Evolutionary conservation across 2,797 vertebrate genomes (phyloP), one percentile per base, ranked within the genome.

Genomic region (Psittacula echo): DNA sequence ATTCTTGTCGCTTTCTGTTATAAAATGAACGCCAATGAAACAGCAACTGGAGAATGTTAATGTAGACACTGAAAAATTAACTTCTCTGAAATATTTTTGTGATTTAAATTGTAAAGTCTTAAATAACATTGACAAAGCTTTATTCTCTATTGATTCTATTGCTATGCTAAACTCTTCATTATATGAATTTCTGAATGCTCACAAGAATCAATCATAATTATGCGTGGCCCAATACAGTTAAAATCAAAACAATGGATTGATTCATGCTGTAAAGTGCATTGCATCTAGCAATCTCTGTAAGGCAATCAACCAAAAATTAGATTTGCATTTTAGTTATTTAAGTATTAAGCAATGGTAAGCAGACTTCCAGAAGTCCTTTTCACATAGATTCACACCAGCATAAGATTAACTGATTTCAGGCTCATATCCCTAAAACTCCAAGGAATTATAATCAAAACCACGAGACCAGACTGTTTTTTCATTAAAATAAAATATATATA

Each of bases 151-250:
- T 85, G 87, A 97, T 95, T 95, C 61, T 76, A 90, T 95, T 60
- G 79, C 76, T 92, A 78, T 80, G 83, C 87, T 90, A 96, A 97
- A 94, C 78, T 97, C 94, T 96, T 94, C 87, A 96, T 96, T 95
- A 94, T 74, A 68, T 81, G 90, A 95, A 94, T 95, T 95, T 95
- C 81, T 94, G 94, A 96, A 88, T 94, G 77, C 85, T 95, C 85
- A 83, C 77, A 95, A 68, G 84, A 96, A 95, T 96, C 93, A 92
- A 94, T 96, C 96, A 93, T 87, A 95, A 96, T 96, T 95, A 96
- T 75, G 64, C 62, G 74, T 91, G 85, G 79, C 60, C 90, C 50
- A 92, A 74, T 92, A 94, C 79, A 94, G 91, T 89, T 96, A 71
- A 85, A 97, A 96, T 96, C 92, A 95, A 96, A 97, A 96, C 89